Base-by-base conservation (phyloP, 2,888 invertebrate species). In the Netelia melanura region DNA sequence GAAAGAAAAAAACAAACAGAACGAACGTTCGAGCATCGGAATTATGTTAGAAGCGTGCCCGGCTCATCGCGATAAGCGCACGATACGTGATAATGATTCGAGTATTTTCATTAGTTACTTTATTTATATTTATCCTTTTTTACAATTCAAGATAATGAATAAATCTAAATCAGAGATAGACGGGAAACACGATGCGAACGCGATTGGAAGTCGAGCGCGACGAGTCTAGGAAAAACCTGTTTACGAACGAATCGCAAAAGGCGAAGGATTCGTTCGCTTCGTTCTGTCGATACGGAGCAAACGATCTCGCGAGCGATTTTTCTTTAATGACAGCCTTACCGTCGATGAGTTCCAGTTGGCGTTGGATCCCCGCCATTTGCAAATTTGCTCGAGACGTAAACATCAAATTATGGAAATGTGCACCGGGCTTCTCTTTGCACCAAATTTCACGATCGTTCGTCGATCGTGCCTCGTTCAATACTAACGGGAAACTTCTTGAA, bases 281-380 rank as follows among this genome's bases (percentile, higher is more conserved):
- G 10, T 23, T 43, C 44, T 65, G 68, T 52, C 52, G 11, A 14
- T 30, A n/a, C 43, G n/a, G 44, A 30, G 38, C 62, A 54, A 61
- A 21, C 70, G 48, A 14, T 56, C 56, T 56, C 56, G 56, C 52
- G 30, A 58, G 17, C 61, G 30, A 58, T 25, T 58, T 17, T 56
- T 38, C 74, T 56, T 54, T 72, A 77, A 74, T 81, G 61, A 68
- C 79, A 21, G 64, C 6, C 72, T 43, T n/a, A 8, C 38, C 30
- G 67, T 72, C 54, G 76, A 58, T 48, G 83, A 6, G 21, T 43
- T 38, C 48, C 9, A 21, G 3, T 17, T 48, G 61, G 52, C 44
- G 56, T 14, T 75, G 70, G 74, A 70, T 85, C 61, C 81, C 81
- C 70, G 82, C 79, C 79, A 75, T 82, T 81, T 48, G 71, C 78